Base-by-base conservation (phyloP, 2,888 invertebrate genomes). In the Noctua comes region DNA sequence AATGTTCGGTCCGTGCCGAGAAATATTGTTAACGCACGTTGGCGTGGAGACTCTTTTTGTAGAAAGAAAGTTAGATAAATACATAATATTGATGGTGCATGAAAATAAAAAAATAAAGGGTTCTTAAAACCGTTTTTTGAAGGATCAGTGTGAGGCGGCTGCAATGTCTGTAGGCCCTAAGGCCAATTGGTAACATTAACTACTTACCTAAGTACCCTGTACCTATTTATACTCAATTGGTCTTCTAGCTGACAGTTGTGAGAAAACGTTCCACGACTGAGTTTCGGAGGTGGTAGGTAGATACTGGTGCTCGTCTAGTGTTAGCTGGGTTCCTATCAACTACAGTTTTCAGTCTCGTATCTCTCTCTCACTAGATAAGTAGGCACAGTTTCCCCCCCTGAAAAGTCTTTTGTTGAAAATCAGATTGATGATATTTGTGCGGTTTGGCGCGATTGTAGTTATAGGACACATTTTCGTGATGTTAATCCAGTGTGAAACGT, bases 1-100 rank as follows among this genome's bases (percentile, higher is more conserved):
- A 95, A 95, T 95, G 93, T 94, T 91, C 86, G 84, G 86, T 87
- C 68, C 88, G 88, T 89, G 87, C 84, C 85, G 82, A 83, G 85
- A 88, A 88, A 90, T 87, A 73, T 80, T 82, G 84, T 85, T 82
- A 66, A 62, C 72, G 77, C 40, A n/a, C 64, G 46, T 65, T 76
- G 59, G 69, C 54, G 27, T 54, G 57, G 64, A 77, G 51, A 85
- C 64, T 57, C 59, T 84, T 85, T 81, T 83, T 71, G 75, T 70
- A 5, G 16, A 31, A 40, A 18, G 46, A 81, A 76, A 69, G 36
- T 62, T 85, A 27, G 16, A 51, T 85, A 27, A 11, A 51, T 68
- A 40, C 40, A 40, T 1, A 31, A 70, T 59, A 59, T 62, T 68
- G 66, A 77, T 70, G 70, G 69, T 77, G 27, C 27, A 48, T 57